Percentiles rank a stretch among this genome's conserved stretches.
These are phyloP conservation scores for Pachyuromys duprasi DNA, from an alignment of 2,797 vertebrate species.

Conservation along the genomic window DNA sequence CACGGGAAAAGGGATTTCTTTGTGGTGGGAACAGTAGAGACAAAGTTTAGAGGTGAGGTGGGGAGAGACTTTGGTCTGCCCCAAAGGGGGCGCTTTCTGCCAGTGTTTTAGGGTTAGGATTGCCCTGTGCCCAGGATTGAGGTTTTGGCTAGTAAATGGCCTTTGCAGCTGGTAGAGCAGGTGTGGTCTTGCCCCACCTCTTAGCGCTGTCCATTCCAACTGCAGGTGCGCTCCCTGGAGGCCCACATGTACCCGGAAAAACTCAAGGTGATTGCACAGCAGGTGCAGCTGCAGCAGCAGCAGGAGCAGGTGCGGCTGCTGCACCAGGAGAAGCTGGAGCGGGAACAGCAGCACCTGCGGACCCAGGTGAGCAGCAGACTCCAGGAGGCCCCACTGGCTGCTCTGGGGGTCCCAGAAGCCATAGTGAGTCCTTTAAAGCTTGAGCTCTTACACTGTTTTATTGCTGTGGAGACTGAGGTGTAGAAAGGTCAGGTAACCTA, in stretches of 20 bases:
- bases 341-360: conserved; percentile 90
- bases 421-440: neutral
- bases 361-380: conserved; percentile 90
- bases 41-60: neutral
- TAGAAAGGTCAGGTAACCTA: neutral
- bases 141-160: neutral
- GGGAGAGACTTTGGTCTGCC: neutral
- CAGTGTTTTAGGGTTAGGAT: neutral
- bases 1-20: neutral
- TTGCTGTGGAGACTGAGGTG: neutral
- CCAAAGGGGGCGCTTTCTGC: neutral
- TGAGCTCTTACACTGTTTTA: neutral
- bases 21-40: neutral
- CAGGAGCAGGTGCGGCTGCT: conserved; percentile 93
- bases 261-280: conserved; percentile 96
- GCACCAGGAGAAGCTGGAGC: conserved; percentile 92
- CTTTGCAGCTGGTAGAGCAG: neutral
- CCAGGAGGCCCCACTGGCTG: accelerated
- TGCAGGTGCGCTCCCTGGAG: conserved; percentile 95
- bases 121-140: neutral
- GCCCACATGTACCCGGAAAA: conserved; percentile 98
- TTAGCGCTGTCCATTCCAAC: neutral
- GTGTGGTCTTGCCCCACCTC: neutral
- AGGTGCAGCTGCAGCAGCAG: conserved; percentile 95
- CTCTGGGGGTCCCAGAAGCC: accelerated